phyloP scores from a whole-genome alignment of 2,113 vertebrate species.

The Pedetes capensis region DNA sequence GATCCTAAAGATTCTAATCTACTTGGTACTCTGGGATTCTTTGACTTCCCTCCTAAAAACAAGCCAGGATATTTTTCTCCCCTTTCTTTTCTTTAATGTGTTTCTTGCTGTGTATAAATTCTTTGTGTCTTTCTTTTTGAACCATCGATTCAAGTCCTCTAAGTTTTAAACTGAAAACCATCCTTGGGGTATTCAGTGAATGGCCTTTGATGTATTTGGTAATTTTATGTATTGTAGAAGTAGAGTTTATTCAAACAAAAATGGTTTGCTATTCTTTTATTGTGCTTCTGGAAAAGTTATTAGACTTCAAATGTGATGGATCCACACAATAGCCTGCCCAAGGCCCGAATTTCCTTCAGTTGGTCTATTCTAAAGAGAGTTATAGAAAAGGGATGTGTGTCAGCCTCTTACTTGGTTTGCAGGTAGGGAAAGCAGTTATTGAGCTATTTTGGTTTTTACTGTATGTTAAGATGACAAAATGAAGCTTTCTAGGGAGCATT shows the following conservation, averaged over 20 bases:
- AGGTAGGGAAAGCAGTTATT: not conserved
- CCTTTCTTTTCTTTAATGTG: not conserved
- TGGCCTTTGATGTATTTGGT: slow-evolving; percentile 68
- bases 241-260: slow-evolving; percentile 73
- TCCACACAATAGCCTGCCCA: slow-evolving; percentile 43
- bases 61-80: not conserved
- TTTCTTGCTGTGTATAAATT: slow-evolving; percentile 58
- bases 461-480: slow-evolving; percentile 19
- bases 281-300: slow-evolving; percentile 69
- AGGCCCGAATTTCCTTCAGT: slow-evolving; percentile 54
- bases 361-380: slow-evolving; percentile 59
- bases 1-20: not conserved
- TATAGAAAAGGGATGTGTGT: slow-evolving; percentile 26
- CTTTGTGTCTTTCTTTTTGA: slow-evolving; percentile 37
- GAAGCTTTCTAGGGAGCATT: not conserved
- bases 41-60: not conserved
- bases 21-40: fast-evolving
- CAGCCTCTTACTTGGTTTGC: not conserved
- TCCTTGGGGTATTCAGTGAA: slow-evolving; percentile 67
- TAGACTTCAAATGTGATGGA: slow-evolving; percentile 63
- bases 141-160: slow-evolving; percentile 39
- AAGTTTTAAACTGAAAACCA: slow-evolving; percentile 54
- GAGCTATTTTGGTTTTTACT: slow-evolving; percentile 44
- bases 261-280: slow-evolving; percentile 57
- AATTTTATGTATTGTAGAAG: slow-evolving; percentile 57